Conservation (phyloP, 2,888 invertebrate species). For the Microctonus brassicae region DNA sequence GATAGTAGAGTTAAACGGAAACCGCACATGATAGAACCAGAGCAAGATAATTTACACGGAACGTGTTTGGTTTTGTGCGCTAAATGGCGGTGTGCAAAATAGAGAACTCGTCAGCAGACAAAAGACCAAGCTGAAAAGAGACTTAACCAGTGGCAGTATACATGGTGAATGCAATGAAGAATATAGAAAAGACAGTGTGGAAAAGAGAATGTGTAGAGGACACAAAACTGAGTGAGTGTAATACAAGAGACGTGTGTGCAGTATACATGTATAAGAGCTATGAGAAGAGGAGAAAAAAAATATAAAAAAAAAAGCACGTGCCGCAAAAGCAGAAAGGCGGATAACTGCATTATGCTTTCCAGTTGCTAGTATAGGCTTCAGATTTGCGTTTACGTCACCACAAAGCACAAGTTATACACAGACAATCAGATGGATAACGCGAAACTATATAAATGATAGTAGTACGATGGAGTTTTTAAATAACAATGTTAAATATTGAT, state of each 20-base stretch:
- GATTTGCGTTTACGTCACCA: slow-evolving; percentile 56
- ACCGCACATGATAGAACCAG: slow-evolving; percentile 19
- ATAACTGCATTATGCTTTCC: slow-evolving; percentile 53
- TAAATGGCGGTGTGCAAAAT: slow-evolving; percentile 8
- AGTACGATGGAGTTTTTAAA: too few species aligned
- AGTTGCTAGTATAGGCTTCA: slow-evolving; percentile 50
- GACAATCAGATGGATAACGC: background rate
- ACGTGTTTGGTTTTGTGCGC: slow-evolving; percentile 8
- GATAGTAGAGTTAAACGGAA: too few species aligned
- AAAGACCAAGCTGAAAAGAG: background rate
- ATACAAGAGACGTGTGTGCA: slow-evolving; percentile 1
- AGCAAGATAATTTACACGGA: slow-evolving; percentile 13
- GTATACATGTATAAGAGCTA: background rate
- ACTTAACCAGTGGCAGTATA: background rate
- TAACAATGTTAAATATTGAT: too few species aligned
- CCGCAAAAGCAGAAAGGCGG: slow-evolving; percentile 28
- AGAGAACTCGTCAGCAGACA: background rate
- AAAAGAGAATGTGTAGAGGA: background rate
- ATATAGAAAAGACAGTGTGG: background rate
- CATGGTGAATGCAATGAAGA: background rate
- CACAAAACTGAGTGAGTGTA: background rate
- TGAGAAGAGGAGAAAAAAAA: background rate
- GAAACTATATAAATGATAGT: slow-evolving; percentile 33
- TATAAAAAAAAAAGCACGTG: slow-evolving; percentile 11
- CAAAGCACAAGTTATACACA: slow-evolving; percentile 50